Evolutionary conservation across 53 echinoderm and acorn worm genomes (phyloP), one percentile per base, ranked within the genome.

Genomic region (Pentamera pediparva): DNA sequence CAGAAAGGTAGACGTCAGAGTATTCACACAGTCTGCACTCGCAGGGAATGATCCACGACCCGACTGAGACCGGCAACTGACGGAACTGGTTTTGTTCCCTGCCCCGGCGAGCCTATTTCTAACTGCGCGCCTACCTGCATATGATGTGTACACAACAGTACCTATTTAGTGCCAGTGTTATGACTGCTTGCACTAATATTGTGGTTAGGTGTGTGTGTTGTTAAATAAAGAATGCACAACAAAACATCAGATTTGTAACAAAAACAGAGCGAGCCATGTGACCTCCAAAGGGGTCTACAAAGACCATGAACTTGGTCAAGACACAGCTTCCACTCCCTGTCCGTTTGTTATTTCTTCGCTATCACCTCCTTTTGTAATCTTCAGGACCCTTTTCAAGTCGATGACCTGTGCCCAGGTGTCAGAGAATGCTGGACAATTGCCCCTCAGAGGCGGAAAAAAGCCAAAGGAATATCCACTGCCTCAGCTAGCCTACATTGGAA

Each of bases 401-500:
- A 26, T 54, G 54, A 54, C 54, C 54, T 54, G 54, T n/a, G n/a
- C 28, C n/a, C n/a, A 54, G 25, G 24, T 54, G 24, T 54, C 54
- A 54, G 28, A 28, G 54, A 24, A 54, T 11, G 54, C 54, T 54
- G 54, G 54, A 18, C 54, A 54, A 26, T 54, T n/a, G n/a, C n/a
- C n/a, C n/a, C n/a, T n/a, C n/a, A n/a, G n/a, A n/a, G n/a, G n/a
- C n/a, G n/a, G n/a, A n/a, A n/a, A n/a, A n/a, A n/a, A n/a, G n/a
- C n/a, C n/a, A n/a, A n/a, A n/a, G n/a, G n/a, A n/a, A n/a, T n/a
- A n/a, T n/a, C n/a, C n/a, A n/a, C n/a, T n/a, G n/a, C n/a, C n/a
- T n/a, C n/a, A n/a, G 45, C 67, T 67, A 67, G 67, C 67, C 67
- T 67, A 67, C 67, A 67, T 67, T 40, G n/a, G n/a, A n/a, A n/a